Evolutionary conservation across 2,797 vertebrate genomes (phyloP).

Genomic region (Neoniphon sammara): DNA sequence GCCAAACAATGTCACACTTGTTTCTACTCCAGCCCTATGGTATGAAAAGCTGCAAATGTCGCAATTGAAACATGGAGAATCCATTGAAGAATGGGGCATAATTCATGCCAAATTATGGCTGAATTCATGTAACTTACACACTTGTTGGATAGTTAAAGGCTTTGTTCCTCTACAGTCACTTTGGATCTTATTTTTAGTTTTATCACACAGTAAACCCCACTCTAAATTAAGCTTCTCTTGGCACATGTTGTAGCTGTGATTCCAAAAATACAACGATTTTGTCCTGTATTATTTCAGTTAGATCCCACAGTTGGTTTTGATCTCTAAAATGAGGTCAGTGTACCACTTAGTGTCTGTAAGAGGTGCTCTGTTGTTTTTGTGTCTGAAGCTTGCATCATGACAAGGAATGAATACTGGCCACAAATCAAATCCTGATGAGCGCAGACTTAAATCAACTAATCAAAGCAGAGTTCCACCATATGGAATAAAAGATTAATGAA

Average conservation of each 20-base stretch:
- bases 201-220: constrained; percentile 2
- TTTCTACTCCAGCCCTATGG: constrained; percentile 53
- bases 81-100: constrained; percentile 14
- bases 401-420: not conserved
- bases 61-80: constrained; percentile 50
- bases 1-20: constrained; percentile 69
- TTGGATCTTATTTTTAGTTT: not conserved
- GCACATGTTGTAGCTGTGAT: constrained; percentile 1
- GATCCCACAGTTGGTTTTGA: constrained; percentile 34
- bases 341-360: constrained; percentile 15
- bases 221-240: constrained; percentile 2
- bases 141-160: constrained; percentile 3
- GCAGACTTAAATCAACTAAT: not conserved
- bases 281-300: constrained; percentile 17
- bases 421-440: constrained; percentile 8
- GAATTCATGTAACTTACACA: constrained; percentile 36
- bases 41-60: constrained; percentile 66
- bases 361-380: not conserved
- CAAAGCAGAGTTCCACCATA: constrained; percentile 16
- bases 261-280: constrained; percentile 27
- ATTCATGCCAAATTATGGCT: constrained; percentile 11
- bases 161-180: not conserved
- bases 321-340: constrained; percentile 36
- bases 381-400: not conserved
- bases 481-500: constrained; percentile 24